A percentile compares a stretch with the other conserved stretches of the same genome.
phyloP scores from a whole-genome alignment of 2,797 vertebrate species.

The Holocentrus rufus region DNA sequence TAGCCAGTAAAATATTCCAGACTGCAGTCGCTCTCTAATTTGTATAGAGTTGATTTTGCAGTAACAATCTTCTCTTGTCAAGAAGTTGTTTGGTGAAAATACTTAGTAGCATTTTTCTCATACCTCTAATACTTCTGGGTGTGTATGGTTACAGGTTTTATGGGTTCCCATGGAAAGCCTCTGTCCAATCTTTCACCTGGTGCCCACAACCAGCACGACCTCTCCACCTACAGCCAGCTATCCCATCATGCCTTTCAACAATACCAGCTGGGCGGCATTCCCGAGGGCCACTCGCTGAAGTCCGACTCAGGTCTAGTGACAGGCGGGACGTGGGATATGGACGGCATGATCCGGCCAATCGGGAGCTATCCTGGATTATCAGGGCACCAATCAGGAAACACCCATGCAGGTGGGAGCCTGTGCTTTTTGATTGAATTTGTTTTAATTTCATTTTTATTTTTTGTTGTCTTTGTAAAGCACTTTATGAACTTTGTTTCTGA shows the following conservation, averaged over 20 bases:
- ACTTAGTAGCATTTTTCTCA: background rate
- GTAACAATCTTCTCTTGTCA: background rate
- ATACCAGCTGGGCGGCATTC: slow-evolving; percentile 69
- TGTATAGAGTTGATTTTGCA: background rate
- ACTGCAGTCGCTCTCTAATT: background rate
- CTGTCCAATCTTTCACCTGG: slow-evolving; percentile 70
- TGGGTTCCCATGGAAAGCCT: slow-evolving; percentile 63
- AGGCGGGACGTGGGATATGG: slow-evolving; percentile 77
- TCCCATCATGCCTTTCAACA: slow-evolving; percentile 80
- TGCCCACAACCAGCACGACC: slow-evolving; percentile 62
- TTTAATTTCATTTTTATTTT: too few species aligned
- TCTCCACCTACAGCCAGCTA: slow-evolving; percentile 74
- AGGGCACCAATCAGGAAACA: slow-evolving; percentile 73
- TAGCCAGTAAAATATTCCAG: background rate
- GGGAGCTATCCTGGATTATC: slow-evolving; percentile 74
- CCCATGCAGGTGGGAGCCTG: slow-evolving; percentile 81
- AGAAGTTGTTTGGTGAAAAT: background rate
- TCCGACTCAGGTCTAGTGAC: slow-evolving; percentile 64
- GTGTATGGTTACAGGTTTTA: slow-evolving; percentile 69
- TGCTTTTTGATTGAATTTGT: too few species aligned
- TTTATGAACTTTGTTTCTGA: too few species aligned
- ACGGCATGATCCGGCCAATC: slow-evolving; percentile 64
- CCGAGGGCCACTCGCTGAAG: slow-evolving; percentile 66
- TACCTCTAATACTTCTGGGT: background rate
- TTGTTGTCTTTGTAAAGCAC: too few species aligned